Base-by-base conservation (phyloP, 2,888 invertebrate species). In the Cosmia pyralina region DNA sequence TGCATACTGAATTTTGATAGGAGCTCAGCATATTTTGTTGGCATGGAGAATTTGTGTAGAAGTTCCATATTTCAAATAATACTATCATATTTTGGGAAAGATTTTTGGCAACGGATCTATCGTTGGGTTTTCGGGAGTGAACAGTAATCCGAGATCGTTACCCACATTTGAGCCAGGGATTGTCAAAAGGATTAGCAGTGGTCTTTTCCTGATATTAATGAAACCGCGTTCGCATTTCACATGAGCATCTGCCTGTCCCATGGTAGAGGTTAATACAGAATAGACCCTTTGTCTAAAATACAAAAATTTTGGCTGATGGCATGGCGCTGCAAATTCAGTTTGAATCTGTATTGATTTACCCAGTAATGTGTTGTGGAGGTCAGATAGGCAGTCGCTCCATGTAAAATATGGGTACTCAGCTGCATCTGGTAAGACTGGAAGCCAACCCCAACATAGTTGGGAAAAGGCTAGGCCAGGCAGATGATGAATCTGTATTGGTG, bases 1-100 rank as follows among this genome's bases (percentile, higher is more conserved):
- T 66, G 68, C 72, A 71, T 67, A 73, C 72, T 75, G 80, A 72
- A 81, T 81, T 81, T 81, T 75, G 67, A 73, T 75, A 70, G 59
- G 8, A 69, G 58, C 60, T 83, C 68, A 69, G 68, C 72, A 74
- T 82, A 79, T 82, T 73, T 72, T 72, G 81, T 64, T 81, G 73
- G 71, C 79, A 74, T 67, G 55, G 72, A 72, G 52, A 77, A 70
- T 79, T 72, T 79, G 53, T 77, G 38, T 66, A 60, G 65, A 77
- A 64, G 63, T 58, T 17, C 70, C 48, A 82, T 70, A 53, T 81
- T 75, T 71, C 63, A 75, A 63, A 55, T 50, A 69, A 65, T 22
- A 22, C 55, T 52, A 62, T 65, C n/a, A 69, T 78, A 71, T 75
- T 75, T 82, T 74, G 1, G 28, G 38, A 46, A 68, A 62, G 11